Evolutionary conservation across 2,888 invertebrate genomes (phyloP).

Genomic region (Tenodera sinensis): DNA sequence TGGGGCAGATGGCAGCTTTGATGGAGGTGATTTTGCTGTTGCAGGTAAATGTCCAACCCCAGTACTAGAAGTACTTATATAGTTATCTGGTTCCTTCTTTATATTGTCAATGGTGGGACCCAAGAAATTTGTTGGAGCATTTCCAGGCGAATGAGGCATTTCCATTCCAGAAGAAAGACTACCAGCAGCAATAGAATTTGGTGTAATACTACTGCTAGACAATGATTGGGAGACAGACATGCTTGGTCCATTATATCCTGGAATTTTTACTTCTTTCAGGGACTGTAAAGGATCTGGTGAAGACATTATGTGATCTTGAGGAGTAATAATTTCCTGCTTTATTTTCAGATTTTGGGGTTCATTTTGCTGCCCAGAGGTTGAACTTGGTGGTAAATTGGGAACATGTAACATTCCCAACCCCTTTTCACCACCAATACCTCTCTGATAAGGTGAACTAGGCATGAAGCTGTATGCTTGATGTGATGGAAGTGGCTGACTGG

Average conservation of each 20-base stretch:
- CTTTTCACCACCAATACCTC: neutral
- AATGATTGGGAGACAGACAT: conserved; percentile 39
- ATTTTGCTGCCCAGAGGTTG: conserved; percentile 43
- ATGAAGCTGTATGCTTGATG: conserved; percentile 55
- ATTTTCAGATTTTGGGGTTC: conserved; percentile 72
- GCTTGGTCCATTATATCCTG: conserved; percentile 56
- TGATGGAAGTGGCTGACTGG: conserved; percentile 15
- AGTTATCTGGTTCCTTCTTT: conserved; percentile 66
- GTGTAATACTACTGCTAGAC: conserved; percentile 33
- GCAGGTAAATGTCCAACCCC: neutral
- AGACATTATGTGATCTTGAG: conserved; percentile 37
- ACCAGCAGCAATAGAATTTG: neutral
- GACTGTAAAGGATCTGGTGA: conserved; percentile 68
- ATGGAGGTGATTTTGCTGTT: conserved; percentile 8
- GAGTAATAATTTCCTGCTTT: conserved; percentile 55
- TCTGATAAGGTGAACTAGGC: conserved; percentile 48
- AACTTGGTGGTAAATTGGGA: conserved; percentile 28
- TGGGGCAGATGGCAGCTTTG: conserved; percentile 6
- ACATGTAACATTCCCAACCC: neutral
- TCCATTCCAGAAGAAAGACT: conserved; percentile 8
- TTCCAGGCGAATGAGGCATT: conserved; percentile 22
- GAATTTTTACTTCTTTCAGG: conserved; percentile 75
- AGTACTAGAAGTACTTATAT: conserved; percentile 14
- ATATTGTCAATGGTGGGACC: conserved; percentile 68
- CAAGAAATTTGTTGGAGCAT: conserved; percentile 47